These are phyloP conservation scores for Leucoma salicis DNA, from an alignment of 2,888 invertebrate species.

Conservation along the genomic window DNA sequence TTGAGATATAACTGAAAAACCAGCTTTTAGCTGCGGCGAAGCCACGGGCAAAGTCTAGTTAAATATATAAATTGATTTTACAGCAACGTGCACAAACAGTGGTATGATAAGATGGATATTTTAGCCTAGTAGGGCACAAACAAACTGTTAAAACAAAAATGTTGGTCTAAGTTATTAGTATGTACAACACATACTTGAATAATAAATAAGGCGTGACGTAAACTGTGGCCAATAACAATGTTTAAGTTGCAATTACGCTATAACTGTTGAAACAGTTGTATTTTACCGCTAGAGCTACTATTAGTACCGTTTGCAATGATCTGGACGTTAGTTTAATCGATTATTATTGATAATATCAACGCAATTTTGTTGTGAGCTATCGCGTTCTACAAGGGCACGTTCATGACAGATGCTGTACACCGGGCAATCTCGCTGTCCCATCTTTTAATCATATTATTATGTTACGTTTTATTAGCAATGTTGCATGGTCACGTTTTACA, in stretches of 20 bases:
- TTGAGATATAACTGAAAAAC: too few relatives aligned
- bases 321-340: constrained; percentile 50
- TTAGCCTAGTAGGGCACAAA: too few relatives aligned
- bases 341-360: constrained; percentile 57
- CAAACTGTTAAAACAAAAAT: background rate
- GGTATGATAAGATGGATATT: too few relatives aligned
- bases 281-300: constrained; percentile 67
- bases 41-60: too few relatives aligned
- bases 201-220: constrained; percentile 28
- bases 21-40: too few relatives aligned
- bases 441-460: too few relatives aligned
- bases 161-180: background rate
- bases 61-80: too few relatives aligned
- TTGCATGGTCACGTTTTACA: too few relatives aligned
- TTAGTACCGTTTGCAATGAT: constrained; percentile 58
- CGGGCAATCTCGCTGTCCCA: too few relatives aligned
- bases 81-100: too few relatives aligned
- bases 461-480: too few relatives aligned
- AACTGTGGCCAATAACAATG: constrained; percentile 32
- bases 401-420: constrained; percentile 10
- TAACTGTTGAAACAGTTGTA: constrained; percentile 55
- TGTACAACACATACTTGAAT: constrained; percentile 14
- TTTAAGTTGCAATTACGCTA: constrained; percentile 35
- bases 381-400: constrained; percentile 35
- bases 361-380: constrained; percentile 48